Conservation (phyloP, 1,140 invertebrate species). For the Nephotettix cincticeps region DNA sequence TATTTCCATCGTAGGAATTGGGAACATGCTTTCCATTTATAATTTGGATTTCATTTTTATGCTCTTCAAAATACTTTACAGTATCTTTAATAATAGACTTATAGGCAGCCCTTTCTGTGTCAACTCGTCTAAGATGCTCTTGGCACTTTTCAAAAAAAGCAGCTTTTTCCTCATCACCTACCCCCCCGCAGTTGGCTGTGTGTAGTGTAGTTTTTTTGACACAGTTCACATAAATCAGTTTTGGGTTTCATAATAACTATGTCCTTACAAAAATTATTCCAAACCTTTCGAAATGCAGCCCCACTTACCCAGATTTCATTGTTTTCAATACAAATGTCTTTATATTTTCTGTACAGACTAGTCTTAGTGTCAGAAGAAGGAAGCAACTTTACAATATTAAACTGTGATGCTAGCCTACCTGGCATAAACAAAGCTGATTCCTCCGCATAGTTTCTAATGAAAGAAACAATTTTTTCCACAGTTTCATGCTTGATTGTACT, state of each 20-base stretch:
- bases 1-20: constrained; percentile 6
- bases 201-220: constrained; percentile 24
- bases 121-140: constrained; percentile 12
- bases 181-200: background rate
- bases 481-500: background rate
- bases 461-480: constrained; percentile 6
- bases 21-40: background rate
- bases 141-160: constrained; percentile 12
- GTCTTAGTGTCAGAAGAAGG: constrained; percentile 13
- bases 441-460: constrained; percentile 27
- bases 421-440: constrained; percentile 25
- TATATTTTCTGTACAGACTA: constrained; percentile 16
- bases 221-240: constrained; percentile 20
- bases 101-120: constrained; percentile 21
- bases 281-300: constrained; percentile 1
- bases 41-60: background rate
- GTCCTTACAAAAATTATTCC: constrained; percentile 24
- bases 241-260: constrained; percentile 22
- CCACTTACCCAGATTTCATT: constrained; percentile 2
- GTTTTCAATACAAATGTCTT: constrained; percentile 19
- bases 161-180: constrained; percentile 13
- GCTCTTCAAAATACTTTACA: constrained; percentile 9
- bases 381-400: constrained; percentile 20
- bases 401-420: constrained; percentile 1
- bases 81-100: constrained; percentile 2